Base-by-base conservation (phyloP, 2,888 invertebrate species). In the Limnephilus lunatus region DNA sequence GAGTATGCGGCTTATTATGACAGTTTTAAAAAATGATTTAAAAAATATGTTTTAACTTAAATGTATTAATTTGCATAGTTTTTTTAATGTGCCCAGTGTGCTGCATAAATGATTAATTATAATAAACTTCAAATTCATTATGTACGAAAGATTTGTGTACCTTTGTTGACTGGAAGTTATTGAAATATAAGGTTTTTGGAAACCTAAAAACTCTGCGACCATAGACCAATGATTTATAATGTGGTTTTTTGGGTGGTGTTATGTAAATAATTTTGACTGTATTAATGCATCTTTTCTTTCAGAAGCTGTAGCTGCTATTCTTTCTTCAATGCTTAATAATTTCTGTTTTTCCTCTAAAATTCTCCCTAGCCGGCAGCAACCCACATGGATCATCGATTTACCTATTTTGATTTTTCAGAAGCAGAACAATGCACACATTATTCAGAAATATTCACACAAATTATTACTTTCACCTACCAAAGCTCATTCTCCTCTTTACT, bases 241-340 rank as follows among this genome's bases (percentile, higher is more conserved):
- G 14, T 48, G 48, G 48, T 48, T 1, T 48, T 48, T 48, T 48
- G 12, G 14, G 39, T 48, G 15, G 11, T 12, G 35, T 35, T 35
- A 35, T 35, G 3, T 4, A 53, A 0, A 19, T 7, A 25, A 68
- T 68, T 68, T 68, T 68, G 53, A 68, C 53, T 68, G 53, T 68
- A 19, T 68, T 92, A 94, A 94, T 94, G 94, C 94, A 4, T 81
- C 25, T 39, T 83, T 90, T 83, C 30, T 90, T 83, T 90, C 82
- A 44, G 82, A 82, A 11, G 88, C 80, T 68, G 88, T 88, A 44
- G 44, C 88, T 88, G 5, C 53, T 25, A 68, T 68, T 25, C 53
- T 68, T 25, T 68, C 25, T 68, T 19, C 53, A 68, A 19, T 68
- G 53, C 53, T 68, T 68, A 68, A 68, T 68, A 68, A 68, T 68